These are phyloP conservation scores for Drosophila anomelani DNA, from an alignment of 2,888 invertebrate species.

Conservation along the genomic window DNA sequence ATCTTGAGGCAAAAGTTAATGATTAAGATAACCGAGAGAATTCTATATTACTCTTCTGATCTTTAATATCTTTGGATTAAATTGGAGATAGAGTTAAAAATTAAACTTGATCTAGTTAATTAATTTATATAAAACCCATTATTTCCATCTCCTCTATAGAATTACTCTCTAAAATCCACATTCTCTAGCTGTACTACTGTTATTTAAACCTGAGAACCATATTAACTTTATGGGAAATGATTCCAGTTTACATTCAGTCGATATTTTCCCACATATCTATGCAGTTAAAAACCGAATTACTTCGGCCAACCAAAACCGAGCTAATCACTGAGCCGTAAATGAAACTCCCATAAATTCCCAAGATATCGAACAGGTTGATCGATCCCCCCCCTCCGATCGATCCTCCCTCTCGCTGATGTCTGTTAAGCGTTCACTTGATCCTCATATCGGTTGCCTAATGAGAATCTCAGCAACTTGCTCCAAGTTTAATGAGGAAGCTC, in stretches of 20 bases:
- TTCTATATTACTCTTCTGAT: no score
- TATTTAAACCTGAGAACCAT: not conserved
- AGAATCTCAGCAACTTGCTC: constrained; percentile 30
- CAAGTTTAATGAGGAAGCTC: constrained; percentile 58
- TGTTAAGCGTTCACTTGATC: constrained; percentile 33
- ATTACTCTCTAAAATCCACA: not conserved
- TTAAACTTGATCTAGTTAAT: not conserved
- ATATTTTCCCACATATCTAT: constrained; percentile 22
- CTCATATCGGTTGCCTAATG: constrained; percentile 31
- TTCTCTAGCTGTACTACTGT: not conserved
- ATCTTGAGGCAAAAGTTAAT: not conserved
- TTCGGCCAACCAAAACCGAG: constrained; percentile 15
- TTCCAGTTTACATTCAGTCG: constrained; percentile 6
- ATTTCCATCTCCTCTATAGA: no score
- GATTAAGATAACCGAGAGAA: no score
- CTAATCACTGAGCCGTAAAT: constrained; percentile 49
- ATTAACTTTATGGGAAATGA: constrained; percentile 15
- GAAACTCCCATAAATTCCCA: constrained; percentile 41
- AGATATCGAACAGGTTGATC: constrained; percentile 38
- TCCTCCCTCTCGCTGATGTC: not conserved
- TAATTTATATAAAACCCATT: not conserved
- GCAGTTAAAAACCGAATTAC: constrained; percentile 7
- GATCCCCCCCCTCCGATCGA: constrained; percentile 1
- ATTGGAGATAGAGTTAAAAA: not conserved
- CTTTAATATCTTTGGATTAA: not conserved